phyloP scores from a whole-genome alignment of 2,888 invertebrate species.

The Chelonus formosanus region DNA sequence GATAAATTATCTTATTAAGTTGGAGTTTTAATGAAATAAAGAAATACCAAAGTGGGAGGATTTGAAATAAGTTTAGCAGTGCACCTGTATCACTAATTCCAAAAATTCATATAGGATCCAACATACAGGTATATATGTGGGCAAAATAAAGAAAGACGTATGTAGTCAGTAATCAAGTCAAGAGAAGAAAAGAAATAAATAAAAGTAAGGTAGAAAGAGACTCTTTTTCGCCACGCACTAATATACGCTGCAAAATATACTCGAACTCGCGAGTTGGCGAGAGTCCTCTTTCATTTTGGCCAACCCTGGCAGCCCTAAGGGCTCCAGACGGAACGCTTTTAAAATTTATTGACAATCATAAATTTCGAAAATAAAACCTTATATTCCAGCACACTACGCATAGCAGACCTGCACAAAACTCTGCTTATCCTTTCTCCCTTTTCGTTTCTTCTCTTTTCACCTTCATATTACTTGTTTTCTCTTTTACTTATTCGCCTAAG shows the following conservation, averaged over 20 bases:
- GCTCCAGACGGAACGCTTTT: conserved; percentile 66
- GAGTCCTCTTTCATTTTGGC: conserved; percentile 57
- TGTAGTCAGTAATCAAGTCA: too few species aligned
- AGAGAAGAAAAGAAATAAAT: conserved; percentile 31
- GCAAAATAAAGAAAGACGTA: too few species aligned
- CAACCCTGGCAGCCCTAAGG: conserved; percentile 63
- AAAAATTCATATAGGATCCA: too few species aligned
- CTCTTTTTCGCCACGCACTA: conserved; percentile 8
- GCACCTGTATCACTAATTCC: too few species aligned
- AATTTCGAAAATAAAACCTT: conserved; percentile 66
- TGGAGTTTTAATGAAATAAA: too few species aligned
- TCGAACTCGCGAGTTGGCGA: conserved; percentile 5
- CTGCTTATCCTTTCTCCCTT: conserved; percentile 32
- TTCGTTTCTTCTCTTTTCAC: conserved; percentile 8
- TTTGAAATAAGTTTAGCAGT: too few species aligned
- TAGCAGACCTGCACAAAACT: conserved; percentile 31
- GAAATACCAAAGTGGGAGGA: too few species aligned
- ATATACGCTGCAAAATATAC: conserved; percentile 6
- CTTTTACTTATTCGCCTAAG: conserved; percentile 30
- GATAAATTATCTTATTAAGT: too few species aligned
- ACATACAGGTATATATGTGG: too few species aligned
- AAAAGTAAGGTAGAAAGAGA: conserved; percentile 1
- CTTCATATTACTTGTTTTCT: conserved; percentile 15
- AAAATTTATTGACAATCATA: conserved; percentile 67
- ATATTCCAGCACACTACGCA: conserved; percentile 52